phyloP scores from a whole-genome alignment of 2,797 vertebrate species.

The Holocentrus rufus region DNA sequence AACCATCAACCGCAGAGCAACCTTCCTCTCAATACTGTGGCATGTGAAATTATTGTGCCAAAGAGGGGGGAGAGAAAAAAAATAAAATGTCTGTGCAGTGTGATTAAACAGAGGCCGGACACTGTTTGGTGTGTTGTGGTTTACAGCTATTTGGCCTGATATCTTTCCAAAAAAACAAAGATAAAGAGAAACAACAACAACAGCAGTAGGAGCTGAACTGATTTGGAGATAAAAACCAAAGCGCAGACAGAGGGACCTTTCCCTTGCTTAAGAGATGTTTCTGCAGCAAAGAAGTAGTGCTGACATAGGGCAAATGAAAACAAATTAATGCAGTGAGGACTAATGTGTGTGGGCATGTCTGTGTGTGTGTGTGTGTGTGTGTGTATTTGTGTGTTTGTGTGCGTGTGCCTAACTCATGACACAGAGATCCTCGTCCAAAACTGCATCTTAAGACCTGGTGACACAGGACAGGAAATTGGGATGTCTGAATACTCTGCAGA shows the following conservation, averaged over 20 bases:
- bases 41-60: slow-evolving; percentile 33
- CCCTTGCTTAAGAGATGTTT: slow-evolving; percentile 70
- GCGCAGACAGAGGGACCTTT: slow-evolving; percentile 65
- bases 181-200: slow-evolving; percentile 27
- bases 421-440: slow-evolving; percentile 70
- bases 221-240: slow-evolving; percentile 68
- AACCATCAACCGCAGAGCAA: slow-evolving; percentile 27
- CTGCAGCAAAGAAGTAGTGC: slow-evolving; percentile 68
- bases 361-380: slow-evolving; percentile 32
- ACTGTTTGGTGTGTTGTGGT: slow-evolving; percentile 30
- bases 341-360: slow-evolving; percentile 35
- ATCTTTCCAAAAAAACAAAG: slow-evolving; percentile 48
- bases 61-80: too few relatives aligned
- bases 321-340: slow-evolving; percentile 80
- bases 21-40: slow-evolving; percentile 34
- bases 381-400: slow-evolving; percentile 23
- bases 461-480: slow-evolving; percentile 75
- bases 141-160: slow-evolving; percentile 60
- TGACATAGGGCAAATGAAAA: slow-evolving; percentile 82
- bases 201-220: slow-evolving; percentile 40
- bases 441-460: slow-evolving; percentile 71
- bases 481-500: slow-evolving; percentile 73
- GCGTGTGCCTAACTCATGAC: slow-evolving; percentile 68
- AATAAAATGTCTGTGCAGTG: not conserved
- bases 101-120: slow-evolving; percentile 9